Base-by-base conservation (phyloP, 2,888 invertebrate genomes). In the Limenitis camilla region DNA sequence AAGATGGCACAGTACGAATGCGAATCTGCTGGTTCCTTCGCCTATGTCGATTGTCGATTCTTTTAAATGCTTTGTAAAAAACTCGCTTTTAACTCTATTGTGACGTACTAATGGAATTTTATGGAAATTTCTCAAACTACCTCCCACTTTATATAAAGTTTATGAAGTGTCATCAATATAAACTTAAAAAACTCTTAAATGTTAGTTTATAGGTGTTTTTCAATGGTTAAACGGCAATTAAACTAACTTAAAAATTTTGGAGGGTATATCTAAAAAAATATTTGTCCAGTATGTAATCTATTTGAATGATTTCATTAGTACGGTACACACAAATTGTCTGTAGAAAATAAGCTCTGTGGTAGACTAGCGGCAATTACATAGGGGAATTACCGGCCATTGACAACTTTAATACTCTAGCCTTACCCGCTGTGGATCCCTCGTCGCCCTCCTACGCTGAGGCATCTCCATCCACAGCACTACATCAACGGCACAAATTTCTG, bases 31-130 rank as follows among this genome's bases (percentile, higher is more conserved):
- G 58, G 63, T 59, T 63, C 67, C 68, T 67, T 71, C 60, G 68
- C 70, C 68, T 72, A 64, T 72, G 75, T 72, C 68, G 72, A 67
- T 68, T 64, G 70, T 68, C 68, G 66, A n/a, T 69, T 65, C 63
- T 67, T 64, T 59, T 61, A 59, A 58, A 52, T 40, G 68, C 70
- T 71, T 72, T 72, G 69, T 72, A 72, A 61, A 74, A 69, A 65
- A 65, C 63, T 61, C 62, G 71, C 70, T 59, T 63, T 19, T 19
- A 19, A 19, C 19, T 45, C 56, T 60, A 62, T 69, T 62, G 65
- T 62, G 1, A 19, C 62, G 64, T 62, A 44, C 29, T 61, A 56
- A 58, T 46, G 62, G 59, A 19, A 19, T 19, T 19, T 2, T 19
- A 19, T 19, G n/a, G n/a, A n/a, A n/a, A n/a, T n/a, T n/a, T n/a